Base-by-base conservation (phyloP, 2,888 invertebrate species). In the Allophyes oxyacanthae region DNA sequence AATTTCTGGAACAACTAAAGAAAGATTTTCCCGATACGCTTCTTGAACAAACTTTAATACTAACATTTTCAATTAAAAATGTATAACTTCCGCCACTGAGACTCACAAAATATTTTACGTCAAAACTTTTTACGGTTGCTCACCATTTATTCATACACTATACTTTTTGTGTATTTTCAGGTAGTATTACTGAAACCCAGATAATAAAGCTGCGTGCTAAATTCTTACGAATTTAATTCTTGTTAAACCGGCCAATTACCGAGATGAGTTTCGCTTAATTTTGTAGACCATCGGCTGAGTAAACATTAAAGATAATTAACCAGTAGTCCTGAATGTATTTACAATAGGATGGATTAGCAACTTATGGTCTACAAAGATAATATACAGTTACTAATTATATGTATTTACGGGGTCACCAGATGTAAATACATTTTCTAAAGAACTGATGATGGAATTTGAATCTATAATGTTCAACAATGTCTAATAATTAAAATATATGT, bases 51-150 rank as follows among this genome's bases (percentile, higher is more conserved):
- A 57, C 34, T 55, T 69, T 32, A 11, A 6, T 46, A 38, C 36
- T 36, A 54, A 64, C 33, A 50, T 60, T 60, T 60, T 52, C 54
- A 70, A 64, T 64, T 57, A 71, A 71, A 59, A 60, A 60, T 57
- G 38, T 43, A 69, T 48, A 53, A 56, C 32, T 56, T 58, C 50
- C 50, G 41, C 59, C 14, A 51, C 42, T 13, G 40, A 42, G 49
- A 58, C 58, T 69, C 14, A 37, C 46, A 51, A 56, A 64, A 67
- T 53, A 57, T 48, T 56, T 50, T 38, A 68, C 34, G 44, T 63
- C 37, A 37, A 46, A 62, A 68, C 49, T 60, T 69, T 66, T 63
- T 42, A 37, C 49, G 50, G 50, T 46, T 33, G 32, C 36, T 36
- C 42, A 53, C 45, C 40, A 52, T 28, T 51, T 67, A 72, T 67